Evolutionary conservation across 2,888 invertebrate genomes (phyloP), one percentile per base, ranked within the genome.

Genomic region (Polietes domitor): DNA sequence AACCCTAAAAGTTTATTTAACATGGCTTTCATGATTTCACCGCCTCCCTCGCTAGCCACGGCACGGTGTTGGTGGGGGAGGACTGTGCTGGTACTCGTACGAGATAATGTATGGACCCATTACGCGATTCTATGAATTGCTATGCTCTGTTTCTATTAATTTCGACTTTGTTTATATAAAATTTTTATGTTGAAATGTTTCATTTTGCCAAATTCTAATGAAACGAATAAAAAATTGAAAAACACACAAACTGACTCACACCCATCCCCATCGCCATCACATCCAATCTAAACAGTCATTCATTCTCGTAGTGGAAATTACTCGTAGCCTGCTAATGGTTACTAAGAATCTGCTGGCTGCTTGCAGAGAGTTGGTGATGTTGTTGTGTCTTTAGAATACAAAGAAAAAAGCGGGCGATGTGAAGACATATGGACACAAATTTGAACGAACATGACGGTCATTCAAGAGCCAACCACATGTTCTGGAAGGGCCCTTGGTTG

Each of bases 131-230:
- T 43, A 43, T 68, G 68, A 68, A 68, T 68, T 68, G 43, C 68
- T 43, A 68, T 68, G 43, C 41, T 68, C 5, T 68, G 21, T 24
- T 43, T 68, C 43, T 68, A 24, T 19, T 19, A 68, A 68, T 41
- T 65, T 68, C 43, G 43, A 37, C 68, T 41, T 68, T 68, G 43
- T 68, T 68, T 68, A 41, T 68, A 41, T 65, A 41, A 43, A 43
- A 24, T 24, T 19, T 68, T 68, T 68, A 68, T 68, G 68, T 68
- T 68, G 68, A 68, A 43, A 43, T 68, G 68, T 68, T 68, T 68
- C 68, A 19, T 17, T 41, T 68, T 68, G 68, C 41, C 15, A 68
- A 68, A 68, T 68, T 68, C 68, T 43, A 43, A 68, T 43, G 68
- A 68, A 68, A 68, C 41, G 43, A 43, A 68, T 68, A 43, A 65